phyloP scores from a whole-genome alignment of 1,140 invertebrate species.

The Reticulitermes speratus region DNA sequence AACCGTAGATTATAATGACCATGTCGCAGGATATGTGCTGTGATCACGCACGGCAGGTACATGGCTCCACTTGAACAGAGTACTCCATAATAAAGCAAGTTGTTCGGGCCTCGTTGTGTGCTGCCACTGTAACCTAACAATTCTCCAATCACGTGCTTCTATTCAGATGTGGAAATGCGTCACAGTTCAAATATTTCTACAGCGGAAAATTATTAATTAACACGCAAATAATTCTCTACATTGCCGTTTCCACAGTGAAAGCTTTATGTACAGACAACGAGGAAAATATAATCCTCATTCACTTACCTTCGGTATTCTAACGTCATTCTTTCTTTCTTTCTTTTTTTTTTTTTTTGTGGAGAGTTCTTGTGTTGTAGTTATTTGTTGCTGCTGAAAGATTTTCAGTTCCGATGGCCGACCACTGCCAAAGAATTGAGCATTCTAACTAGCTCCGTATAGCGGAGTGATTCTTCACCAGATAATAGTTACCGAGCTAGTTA shows the following conservation, averaged over 20 bases:
- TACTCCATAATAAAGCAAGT: not conserved
- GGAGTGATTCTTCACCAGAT: no score
- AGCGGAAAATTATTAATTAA: conserved; percentile 10
- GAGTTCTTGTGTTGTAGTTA: no score
- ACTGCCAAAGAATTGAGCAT: no score
- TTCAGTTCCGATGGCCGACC: no score
- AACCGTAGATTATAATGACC: not conserved
- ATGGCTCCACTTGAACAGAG: not conserved
- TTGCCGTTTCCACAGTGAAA: not conserved
- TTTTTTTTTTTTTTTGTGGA: no score
- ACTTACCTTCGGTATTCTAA: no score
- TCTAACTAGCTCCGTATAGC: no score
- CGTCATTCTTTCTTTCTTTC: no score
- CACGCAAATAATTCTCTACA: not conserved
- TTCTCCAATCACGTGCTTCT: not conserved
- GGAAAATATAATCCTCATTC: not conserved
- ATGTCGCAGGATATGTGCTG: not conserved
- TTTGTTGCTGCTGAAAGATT: no score
- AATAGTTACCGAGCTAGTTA: no score
- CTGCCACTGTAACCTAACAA: not conserved
- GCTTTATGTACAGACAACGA: not conserved
- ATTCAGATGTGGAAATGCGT: not conserved
- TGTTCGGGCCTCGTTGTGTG: not conserved
- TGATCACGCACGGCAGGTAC: not conserved
- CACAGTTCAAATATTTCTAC: not conserved